Evolutionary conservation across 2,888 invertebrate species (phyloP).

Genomic region (Brachyptera putata): DNA sequence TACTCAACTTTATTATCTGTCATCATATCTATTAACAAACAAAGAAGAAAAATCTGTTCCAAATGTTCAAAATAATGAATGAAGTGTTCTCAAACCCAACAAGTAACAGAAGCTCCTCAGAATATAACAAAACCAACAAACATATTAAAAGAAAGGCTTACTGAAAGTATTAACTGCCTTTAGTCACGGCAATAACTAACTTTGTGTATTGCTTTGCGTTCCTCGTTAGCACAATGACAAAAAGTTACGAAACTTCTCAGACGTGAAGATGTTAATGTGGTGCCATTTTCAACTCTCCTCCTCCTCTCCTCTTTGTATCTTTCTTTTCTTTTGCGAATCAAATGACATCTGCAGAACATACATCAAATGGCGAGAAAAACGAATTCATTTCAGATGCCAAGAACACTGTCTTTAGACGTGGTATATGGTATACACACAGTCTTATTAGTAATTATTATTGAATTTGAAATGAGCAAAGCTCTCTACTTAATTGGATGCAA

Average conservation of each 20-base stretch:
- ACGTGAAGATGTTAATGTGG: neutral
- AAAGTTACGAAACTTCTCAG: neutral
- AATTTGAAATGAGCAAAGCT: conserved; percentile 10
- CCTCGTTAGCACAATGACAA: neutral
- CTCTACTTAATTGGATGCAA: conserved; percentile 29
- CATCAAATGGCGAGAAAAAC: conserved; percentile 12
- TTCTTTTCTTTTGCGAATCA: conserved; percentile 1
- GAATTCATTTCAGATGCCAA: neutral
- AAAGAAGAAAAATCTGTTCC: too few species aligned
- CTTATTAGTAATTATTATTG: conserved; percentile 18
- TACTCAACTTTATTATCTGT: too few species aligned
- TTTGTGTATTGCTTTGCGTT: neutral
- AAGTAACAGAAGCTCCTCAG: too few species aligned
- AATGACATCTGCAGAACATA: conserved; percentile 16
- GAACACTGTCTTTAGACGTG: neutral
- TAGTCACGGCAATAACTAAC: neutral
- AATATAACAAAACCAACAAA: too few species aligned
- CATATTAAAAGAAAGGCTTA: too few species aligned
- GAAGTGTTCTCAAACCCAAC: too few species aligned
- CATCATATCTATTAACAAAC: too few species aligned
- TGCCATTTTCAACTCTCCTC: neutral
- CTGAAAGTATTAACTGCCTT: too few species aligned
- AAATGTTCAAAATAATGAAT: too few species aligned
- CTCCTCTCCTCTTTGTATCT: neutral
- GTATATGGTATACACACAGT: neutral